A percentile compares a stretch with the other conserved stretches of the same genome.
Evolutionary conservation across 2,113 vertebrate species (phyloP).

Genomic region (Chrysochloris asiatica): DNA sequence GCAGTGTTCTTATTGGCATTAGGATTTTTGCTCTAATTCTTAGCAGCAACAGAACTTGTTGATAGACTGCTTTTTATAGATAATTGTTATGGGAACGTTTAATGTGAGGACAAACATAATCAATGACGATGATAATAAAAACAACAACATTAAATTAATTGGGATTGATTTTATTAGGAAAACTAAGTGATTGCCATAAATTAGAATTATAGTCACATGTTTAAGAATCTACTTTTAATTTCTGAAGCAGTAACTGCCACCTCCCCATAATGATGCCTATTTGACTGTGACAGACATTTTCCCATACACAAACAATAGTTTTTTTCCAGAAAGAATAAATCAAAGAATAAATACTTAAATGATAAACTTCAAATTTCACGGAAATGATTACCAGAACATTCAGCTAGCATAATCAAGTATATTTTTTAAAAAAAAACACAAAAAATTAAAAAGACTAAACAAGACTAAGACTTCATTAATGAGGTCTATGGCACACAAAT

Average conservation of each 20-base stretch:
- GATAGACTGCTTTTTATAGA: background rate
- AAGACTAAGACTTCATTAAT: too few species aligned
- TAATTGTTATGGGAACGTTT: background rate
- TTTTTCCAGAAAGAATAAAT: conserved; percentile 15
- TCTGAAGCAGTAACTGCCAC: background rate
- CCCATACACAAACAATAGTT: background rate
- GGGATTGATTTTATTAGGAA: background rate
- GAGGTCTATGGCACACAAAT: conserved; percentile 26
- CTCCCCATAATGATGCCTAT: background rate
- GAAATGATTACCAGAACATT: conserved; percentile 17
- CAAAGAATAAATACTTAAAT: conserved; percentile 36
- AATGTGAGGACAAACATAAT: background rate
- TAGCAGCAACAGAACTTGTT: background rate
- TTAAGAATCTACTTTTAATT: background rate
- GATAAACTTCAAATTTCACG: conserved; percentile 54
- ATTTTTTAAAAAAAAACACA: conserved; percentile 49
- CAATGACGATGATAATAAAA: background rate
- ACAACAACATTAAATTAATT: background rate
- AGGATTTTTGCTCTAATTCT: background rate
- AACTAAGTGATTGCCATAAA: background rate
- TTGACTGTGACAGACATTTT: background rate
- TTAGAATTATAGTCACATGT: background rate
- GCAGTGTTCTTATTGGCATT: too few species aligned
- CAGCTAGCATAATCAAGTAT: background rate
- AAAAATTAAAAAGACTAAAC: conserved; percentile 68